Evolutionary conservation across 2,888 invertebrate genomes (phyloP), one percentile per base, ranked within the genome.

Genomic region (Linnaemya vulpina): DNA sequence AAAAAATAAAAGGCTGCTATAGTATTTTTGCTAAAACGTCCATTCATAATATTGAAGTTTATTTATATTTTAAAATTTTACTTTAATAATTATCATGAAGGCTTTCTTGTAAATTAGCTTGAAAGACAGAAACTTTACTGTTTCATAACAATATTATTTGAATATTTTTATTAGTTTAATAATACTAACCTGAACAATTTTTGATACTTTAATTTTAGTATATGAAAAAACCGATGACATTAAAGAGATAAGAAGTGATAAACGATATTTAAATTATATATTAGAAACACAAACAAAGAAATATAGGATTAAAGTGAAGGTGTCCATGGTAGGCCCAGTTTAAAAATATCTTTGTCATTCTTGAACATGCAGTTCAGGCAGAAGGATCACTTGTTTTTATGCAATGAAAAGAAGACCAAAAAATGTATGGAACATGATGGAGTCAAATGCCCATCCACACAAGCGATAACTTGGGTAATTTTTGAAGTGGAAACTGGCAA

Each of bases 191-290:
- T n/a, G n/a, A n/a, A n/a, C n/a, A n/a, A n/a, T n/a, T n/a, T n/a
- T n/a, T n/a, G n/a, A n/a, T n/a, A n/a, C n/a, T n/a, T n/a, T n/a
- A n/a, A n/a, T n/a, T n/a, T n/a, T n/a, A n/a, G n/a, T n/a, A n/a
- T n/a, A n/a, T n/a, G n/a, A n/a, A n/a, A n/a, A n/a, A n/a, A n/a
- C n/a, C n/a, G 82, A 85, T 82, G 51, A 82, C 70, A 78, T 75
- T 62, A 43, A 20, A 25, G 51, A 82, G 85, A 85, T 85, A 85
- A 85, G 82, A 85, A 71, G 75, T 85, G 82, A 85, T 65, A 81
- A 78, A 78, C 63, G 62, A 35, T 70, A 38, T 81, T 81, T 80
- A 76, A 78, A 85, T 82, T 74, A 62, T 75, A 65, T 65, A 67
- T 77, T 71, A 76, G 65, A 65, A 51, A 77, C 65, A 51, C 60